Evolutionary conservation across 1,140 invertebrate genomes (phyloP).

Genomic region (Drosophila kurseongensis): DNA sequence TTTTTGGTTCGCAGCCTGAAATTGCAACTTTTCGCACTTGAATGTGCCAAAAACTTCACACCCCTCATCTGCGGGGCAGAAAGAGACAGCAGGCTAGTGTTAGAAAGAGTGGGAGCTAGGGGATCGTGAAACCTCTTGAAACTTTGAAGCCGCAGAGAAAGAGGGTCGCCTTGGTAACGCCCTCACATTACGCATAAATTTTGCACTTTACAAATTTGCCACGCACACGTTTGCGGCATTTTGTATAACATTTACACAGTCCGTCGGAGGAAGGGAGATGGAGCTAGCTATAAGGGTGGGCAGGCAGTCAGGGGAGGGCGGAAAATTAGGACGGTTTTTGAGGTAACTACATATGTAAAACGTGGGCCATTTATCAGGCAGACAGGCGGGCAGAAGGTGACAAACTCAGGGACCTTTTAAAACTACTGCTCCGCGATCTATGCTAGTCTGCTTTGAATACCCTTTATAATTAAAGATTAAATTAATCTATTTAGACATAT

Average conservation of each 20-base stretch:
- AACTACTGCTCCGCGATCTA: slow-evolving; percentile 26
- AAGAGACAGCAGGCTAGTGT: not conserved
- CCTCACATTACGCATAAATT: slow-evolving; percentile 82
- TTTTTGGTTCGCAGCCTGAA: slow-evolving; percentile 55
- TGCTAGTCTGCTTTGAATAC: slow-evolving; percentile 1
- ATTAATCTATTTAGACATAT: not conserved
- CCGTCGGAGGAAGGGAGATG: not conserved
- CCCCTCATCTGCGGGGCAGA: slow-evolving; percentile 24
- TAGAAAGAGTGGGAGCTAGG: slow-evolving; percentile 3
- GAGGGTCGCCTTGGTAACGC: slow-evolving; percentile 55
- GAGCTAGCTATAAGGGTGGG: not conserved
- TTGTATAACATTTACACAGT: slow-evolving; percentile 75
- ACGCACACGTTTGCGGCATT: slow-evolving; percentile 81
- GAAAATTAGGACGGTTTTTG: slow-evolving; percentile 46
- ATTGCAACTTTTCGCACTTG: slow-evolving; percentile 80
- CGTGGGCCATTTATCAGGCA: slow-evolving; percentile 75
- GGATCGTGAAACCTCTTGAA: slow-evolving; percentile 64
- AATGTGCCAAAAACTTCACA: slow-evolving; percentile 58
- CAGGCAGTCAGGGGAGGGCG: not conserved
- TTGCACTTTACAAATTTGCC: slow-evolving; percentile 82
- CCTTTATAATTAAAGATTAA: slow-evolving; percentile 1
- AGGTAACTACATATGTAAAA: slow-evolving; percentile 75
- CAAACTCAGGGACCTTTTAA: slow-evolving; percentile 38
- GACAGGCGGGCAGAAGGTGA: slow-evolving; percentile 58
- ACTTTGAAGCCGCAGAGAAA: slow-evolving; percentile 62